These are phyloP conservation scores for Drosophila mimetica DNA, from an alignment of 2,888 invertebrate species.

Conservation along the genomic window DNA sequence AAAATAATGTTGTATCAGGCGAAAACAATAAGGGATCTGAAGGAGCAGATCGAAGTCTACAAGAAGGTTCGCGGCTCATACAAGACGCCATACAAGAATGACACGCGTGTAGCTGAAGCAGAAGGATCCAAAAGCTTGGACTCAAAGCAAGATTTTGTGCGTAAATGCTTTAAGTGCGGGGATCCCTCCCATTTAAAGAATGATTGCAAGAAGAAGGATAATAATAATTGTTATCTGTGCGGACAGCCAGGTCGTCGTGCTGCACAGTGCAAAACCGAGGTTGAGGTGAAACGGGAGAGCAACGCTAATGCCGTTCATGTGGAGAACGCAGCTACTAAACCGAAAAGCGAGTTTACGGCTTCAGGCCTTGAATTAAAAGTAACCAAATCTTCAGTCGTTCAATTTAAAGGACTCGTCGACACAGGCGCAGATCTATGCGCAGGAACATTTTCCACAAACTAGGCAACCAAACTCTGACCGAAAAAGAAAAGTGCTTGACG, in stretches of 20 bases:
- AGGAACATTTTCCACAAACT: constrained; percentile 1
- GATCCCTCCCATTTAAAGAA: constrained; percentile 1
- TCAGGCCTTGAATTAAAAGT: not conserved
- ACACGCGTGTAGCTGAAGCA: not conserved
- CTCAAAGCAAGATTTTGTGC: not conserved
- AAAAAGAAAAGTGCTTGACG: not conserved
- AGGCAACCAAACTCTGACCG: not conserved
- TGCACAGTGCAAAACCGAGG: constrained; percentile 2
- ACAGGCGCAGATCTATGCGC: not conserved
- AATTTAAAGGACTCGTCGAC: not conserved
- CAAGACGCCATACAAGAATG: not conserved
- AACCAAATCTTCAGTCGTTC: not conserved
- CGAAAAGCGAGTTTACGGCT: not conserved
- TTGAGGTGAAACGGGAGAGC: not conserved
- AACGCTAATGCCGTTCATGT: not conserved
- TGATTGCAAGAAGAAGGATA: not conserved
- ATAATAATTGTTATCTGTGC: not conserved
- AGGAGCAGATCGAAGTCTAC: not conserved
- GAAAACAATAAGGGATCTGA: not conserved
- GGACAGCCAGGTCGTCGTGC: constrained; percentile 1
- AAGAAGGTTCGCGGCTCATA: not conserved
- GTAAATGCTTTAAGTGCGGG: constrained; percentile 3
- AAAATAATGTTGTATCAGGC: constrained; percentile 3
- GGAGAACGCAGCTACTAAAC: not conserved
- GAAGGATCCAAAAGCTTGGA: not conserved